phyloP scores from a whole-genome alignment of 2,113 vertebrate genomes.

The Hypomesus transpacificus region DNA sequence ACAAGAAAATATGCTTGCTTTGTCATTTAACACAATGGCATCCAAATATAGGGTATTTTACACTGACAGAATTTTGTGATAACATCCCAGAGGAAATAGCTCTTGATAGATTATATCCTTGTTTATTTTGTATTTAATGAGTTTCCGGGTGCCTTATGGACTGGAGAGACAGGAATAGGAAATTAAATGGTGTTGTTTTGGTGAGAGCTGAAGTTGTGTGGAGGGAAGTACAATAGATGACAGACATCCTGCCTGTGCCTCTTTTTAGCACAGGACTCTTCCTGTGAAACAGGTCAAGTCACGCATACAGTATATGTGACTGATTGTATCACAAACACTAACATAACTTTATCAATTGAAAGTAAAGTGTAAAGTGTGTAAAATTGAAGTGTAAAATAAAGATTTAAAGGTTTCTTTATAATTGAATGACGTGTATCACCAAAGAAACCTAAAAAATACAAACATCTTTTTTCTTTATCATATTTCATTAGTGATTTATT shows the following conservation, averaged over 20 bases:
- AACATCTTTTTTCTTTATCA: not conserved
- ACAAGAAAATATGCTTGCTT: not conserved
- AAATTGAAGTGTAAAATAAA: too few relatives aligned
- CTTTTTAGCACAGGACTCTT: conserved; percentile 54
- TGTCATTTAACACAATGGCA: not conserved
- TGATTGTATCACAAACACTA: too few relatives aligned
- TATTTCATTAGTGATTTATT: conserved; percentile 11
- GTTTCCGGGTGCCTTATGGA: conserved; percentile 30
- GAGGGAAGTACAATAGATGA: conserved; percentile 51
- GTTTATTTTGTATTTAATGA: conserved; percentile 30
- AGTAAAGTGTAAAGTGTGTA: too few relatives aligned
- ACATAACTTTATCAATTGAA: too few relatives aligned
- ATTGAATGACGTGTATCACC: not conserved
- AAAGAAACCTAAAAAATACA: not conserved
- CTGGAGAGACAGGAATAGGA: conserved; percentile 42
- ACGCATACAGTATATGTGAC: too few relatives aligned
- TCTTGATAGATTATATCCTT: conserved; percentile 35
- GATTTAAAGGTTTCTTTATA: too few relatives aligned
- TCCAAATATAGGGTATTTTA: not conserved
- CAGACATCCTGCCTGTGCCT: conserved; percentile 57
- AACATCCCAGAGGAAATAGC: conserved; percentile 9
- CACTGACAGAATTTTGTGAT: not conserved
- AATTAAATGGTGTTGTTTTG: conserved; percentile 45
- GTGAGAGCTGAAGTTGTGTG: conserved; percentile 37
- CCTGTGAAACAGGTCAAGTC: conserved; percentile 31